Percentiles rank a stretch among this genome's conserved stretches.
Evolutionary conservation across 2,113 vertebrate species (phyloP).

Genomic region (Camelus bactrianus): DNA sequence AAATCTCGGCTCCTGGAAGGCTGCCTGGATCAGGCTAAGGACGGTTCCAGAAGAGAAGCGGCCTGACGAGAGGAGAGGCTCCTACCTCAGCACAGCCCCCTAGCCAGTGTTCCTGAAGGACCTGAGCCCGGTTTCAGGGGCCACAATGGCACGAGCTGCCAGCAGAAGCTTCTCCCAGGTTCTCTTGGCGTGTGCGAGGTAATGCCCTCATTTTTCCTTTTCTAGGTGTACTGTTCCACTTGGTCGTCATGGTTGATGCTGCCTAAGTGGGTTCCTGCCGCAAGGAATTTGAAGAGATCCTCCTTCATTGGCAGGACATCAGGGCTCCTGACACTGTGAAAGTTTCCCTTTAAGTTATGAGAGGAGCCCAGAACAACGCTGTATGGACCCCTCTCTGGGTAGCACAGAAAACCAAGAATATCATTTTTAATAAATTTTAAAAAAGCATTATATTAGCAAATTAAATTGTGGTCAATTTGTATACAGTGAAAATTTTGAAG

Average conservation of each 20-base stretch:
- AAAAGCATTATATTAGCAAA: neutral
- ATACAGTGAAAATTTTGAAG: neutral
- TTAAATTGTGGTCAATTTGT: neutral
- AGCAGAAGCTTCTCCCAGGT: neutral
- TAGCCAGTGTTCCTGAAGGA: neutral
- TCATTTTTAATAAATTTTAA: slow-evolving; percentile 1
- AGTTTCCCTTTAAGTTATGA: neutral
- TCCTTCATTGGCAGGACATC: neutral
- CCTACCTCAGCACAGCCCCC: neutral
- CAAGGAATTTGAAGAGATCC: neutral
- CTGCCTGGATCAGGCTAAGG: neutral
- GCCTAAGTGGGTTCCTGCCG: neutral
- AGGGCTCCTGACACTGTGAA: neutral
- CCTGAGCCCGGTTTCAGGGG: fast-evolving
- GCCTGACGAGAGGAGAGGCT: neutral
- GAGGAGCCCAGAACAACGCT: neutral
- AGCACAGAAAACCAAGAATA: neutral
- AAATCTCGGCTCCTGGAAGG: neutral
- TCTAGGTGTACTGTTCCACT: neutral
- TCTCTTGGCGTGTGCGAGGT: neutral
- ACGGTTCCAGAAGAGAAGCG: neutral
- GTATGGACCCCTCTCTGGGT: neutral
- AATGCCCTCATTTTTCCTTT: neutral
- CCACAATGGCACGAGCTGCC: neutral
- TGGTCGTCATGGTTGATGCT: neutral